Evolutionary conservation across 2,888 invertebrate species (phyloP), one percentile per base, ranked within the genome.

Genomic region (Pseudococcus longispinus): DNA sequence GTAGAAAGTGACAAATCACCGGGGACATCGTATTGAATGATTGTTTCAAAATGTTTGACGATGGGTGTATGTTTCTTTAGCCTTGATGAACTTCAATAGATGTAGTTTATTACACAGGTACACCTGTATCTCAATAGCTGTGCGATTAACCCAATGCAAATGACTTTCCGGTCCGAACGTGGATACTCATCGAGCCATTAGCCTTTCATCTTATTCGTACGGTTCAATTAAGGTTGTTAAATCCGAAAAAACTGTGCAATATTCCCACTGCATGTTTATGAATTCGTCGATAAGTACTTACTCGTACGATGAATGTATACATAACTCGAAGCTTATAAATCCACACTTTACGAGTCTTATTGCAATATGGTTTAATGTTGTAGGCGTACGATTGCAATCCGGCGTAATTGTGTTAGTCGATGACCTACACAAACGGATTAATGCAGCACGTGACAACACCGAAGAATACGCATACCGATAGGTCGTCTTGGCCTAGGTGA

Each of bases 381-480:
- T 70, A 70, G 70, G 70, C 18, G 70, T 70, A 29, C 32, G 9
- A 80, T 80, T 80, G 9, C 42, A 80, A 20, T 37, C 77, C 18
- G 26, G 18, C 18, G 37, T 77, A 77, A 77, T 80, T 26, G 29
- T 80, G 42, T 20, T 20, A 42, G 4, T 11, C 42, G 77, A 80
- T 80, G 77, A 80, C 77, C 42, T 80, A 80, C 23, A 42, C 77
- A 80, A 74, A 20, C 77, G 20, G 42, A 80, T 37, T 23, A 42
- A 80, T 42, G 18, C 20, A 42, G 77, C 77, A 80, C 77, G 77
- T 42, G 77, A 80, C 77, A 42, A 80, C 20, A 20, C 18, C 77
- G 77, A 20, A 20, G 42, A 20, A 42, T 37, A 80, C 20, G 77
- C 77, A 80, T 80, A 80, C 77, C 77, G 11, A 42, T 80, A 42